Base-by-base conservation (phyloP, 2,888 invertebrate genomes). In the Agrotis segetum region DNA sequence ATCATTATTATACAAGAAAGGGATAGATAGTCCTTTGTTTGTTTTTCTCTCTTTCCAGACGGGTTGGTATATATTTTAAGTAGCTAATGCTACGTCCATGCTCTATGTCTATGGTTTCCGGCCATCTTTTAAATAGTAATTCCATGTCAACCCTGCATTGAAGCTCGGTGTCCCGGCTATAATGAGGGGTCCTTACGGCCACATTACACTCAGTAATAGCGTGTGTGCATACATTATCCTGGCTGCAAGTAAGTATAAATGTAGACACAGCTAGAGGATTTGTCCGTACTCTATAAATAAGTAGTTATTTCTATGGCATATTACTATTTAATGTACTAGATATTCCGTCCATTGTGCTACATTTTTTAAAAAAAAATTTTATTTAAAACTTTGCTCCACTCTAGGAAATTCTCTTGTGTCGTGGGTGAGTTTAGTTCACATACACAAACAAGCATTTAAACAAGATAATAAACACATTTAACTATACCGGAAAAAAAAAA, bases 101-200 rank as follows among this genome's bases (percentile, higher is more conserved):
- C 40, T 40, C 40, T 40, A 40, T 40, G 40, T 40, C 40, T 40
- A 11, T 40, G 40, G 29, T 71, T 21, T 16, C 79, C 46, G 21
- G 14, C 34, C 53, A 50, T 14, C 21, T 5, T 60, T 24, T 50
- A 34, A 40, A 52, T 44, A 49, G 14, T 19, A n/a, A 13, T 9
- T 6, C 7, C 1, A 49, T 46, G 74, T n/a, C 63, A 78, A 29
- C 78, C 82, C 78, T 82, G 63, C 9, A n/a, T 17, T 11, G 47
- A 56, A 53, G 60, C 59, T 60, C 65, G 71, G 50, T 82, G 66
- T 73, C 68, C 71, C 70, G 64, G 61, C 63, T 67, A 59, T 82
- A 82, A 82, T 82, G 79, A 84, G 69, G 63, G 63, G 69, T 67
- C 62, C 63, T 66, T 63, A 78, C 46, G 44, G 55, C 29, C 71